Evolutionary conservation across 2,113 vertebrate species (phyloP), one percentile per base, ranked within the genome.

Genomic region (Papio anubis): DNA sequence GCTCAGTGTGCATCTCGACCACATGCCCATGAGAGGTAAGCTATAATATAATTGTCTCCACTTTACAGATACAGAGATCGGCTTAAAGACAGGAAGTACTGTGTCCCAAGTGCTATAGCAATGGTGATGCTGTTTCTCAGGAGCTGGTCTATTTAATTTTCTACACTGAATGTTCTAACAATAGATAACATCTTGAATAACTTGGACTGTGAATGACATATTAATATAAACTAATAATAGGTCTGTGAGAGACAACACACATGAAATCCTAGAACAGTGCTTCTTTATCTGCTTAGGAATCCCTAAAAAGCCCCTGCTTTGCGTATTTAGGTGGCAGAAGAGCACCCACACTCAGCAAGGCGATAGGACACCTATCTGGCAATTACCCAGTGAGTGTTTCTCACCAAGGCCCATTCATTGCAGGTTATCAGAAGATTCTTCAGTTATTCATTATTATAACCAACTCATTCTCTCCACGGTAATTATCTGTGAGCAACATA

Each of bases 401-500:
- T 98, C 98, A 97, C 98, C 97, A 97, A 96, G 97, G 96, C 97
- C 96, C 98, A 98, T 97, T 97, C 98, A 97, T 95, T 64, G 66
- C 95, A 97, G 96, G 97, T 97, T 98, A 98, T 98, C 98, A 97
- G 98, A 95, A 97, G 97, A 98, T 98, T 98, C 98, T 98, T 96
- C 81, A 89, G 97, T 97, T 98, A 97, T 97, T 98, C 98, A 94
- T 97, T 98, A 97, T 96, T 95, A 97, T 97, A 97, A 96, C 97
- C 98, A 98, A 98, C 97, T 98, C 97, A 90, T 81, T 98, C 98
- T 98, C 98, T 98, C 98, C 98, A 96, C 88, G 50, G 98, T 96
- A 98, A 98, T 99, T 98, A 99, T 99, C 98, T 99, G 96, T 90
- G 96, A 98, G 98, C 98, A 98, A 97, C 98, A 97, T 96, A 98